Evolutionary conservation across 92 coral and sea anemone genomes (phyloP).

Genomic region (Zoanthus sansibaricus): DNA sequence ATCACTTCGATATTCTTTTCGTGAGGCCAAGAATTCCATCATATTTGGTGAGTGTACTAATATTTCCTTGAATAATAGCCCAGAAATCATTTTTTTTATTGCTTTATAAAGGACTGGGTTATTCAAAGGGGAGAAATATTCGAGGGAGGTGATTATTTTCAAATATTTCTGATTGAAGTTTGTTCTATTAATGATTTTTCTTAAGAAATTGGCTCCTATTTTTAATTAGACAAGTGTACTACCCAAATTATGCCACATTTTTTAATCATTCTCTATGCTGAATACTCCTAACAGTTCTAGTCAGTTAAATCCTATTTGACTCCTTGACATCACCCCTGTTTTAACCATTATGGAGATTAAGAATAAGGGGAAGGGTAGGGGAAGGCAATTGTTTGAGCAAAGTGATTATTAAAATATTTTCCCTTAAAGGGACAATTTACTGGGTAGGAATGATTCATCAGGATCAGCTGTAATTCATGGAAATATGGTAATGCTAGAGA

Average conservation of each 20-base stretch:
- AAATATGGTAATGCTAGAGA: not conserved
- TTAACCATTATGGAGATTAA: no score
- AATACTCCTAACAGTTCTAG: not conserved
- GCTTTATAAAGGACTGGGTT: not conserved
- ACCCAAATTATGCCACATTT: not conserved
- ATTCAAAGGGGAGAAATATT: not conserved
- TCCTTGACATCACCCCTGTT: no score
- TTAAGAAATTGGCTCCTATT: not conserved
- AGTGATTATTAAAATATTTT: no score
- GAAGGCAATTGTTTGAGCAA: no score
- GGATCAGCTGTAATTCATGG: not conserved
- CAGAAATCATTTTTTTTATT: not conserved
- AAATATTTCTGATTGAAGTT: not conserved
- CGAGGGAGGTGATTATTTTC: not conserved
- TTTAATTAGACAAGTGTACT: not conserved
- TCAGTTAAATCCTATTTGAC: no score
- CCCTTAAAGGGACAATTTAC: no score
- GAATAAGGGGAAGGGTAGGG: no score
- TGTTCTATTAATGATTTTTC: not conserved
- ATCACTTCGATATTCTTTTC: conserved; percentile 50
- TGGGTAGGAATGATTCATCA: not conserved
- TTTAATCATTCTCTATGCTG: not conserved
- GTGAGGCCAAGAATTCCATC: conserved; percentile 48
- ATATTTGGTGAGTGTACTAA: conserved; percentile 33
- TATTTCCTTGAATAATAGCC: not conserved